phyloP scores from a whole-genome alignment of 2,888 invertebrate species.

The Dasysyrphus tricinctus region DNA sequence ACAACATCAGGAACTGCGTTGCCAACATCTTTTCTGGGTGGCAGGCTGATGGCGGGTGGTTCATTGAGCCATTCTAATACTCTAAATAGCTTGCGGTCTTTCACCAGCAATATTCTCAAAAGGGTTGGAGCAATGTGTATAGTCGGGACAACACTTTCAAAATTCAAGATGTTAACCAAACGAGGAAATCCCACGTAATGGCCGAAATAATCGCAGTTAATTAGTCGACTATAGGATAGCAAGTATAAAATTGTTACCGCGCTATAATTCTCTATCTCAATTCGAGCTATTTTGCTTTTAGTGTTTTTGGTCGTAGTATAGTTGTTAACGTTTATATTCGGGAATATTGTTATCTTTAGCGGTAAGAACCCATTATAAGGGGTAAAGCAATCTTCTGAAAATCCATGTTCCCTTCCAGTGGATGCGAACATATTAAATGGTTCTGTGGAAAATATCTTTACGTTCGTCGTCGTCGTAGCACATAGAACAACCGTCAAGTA shows the following conservation, averaged over 20 bases:
- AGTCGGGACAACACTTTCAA: conserved; percentile 65
- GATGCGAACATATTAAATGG: conserved; percentile 62
- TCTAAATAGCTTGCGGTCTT: conserved; percentile 72
- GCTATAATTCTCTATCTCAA: conserved; percentile 27
- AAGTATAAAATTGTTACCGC: conserved; percentile 50
- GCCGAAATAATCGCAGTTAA: conserved; percentile 84
- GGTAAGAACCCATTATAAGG: conserved; percentile 72
- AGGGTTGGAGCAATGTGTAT: conserved; percentile 44
- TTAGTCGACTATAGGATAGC: conserved; percentile 80
- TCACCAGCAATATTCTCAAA: conserved; percentile 51
- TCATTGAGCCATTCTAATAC: conserved; percentile 63
- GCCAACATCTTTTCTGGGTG: not conserved
- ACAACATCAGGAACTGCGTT: conserved; percentile 7
- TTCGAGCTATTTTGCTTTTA: conserved; percentile 50
- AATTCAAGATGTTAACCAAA: conserved; percentile 76
- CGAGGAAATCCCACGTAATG: conserved; percentile 83
- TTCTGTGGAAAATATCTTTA: conserved; percentile 54
- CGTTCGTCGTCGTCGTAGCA: not conserved
- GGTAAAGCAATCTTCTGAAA: conserved; percentile 54
- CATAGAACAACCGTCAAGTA: conserved; percentile 70
- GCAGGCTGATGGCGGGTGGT: not conserved
- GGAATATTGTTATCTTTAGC: conserved; percentile 73
- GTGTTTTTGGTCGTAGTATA: conserved; percentile 61
- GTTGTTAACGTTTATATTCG: conserved; percentile 73
- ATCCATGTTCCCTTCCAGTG: conserved; percentile 42